A percentile compares a stretch with the other conserved stretches of the same genome.
These are phyloP conservation scores for Thamnophis elegans DNA, from an alignment of 2,797 vertebrate species.

Conservation along the genomic window DNA sequence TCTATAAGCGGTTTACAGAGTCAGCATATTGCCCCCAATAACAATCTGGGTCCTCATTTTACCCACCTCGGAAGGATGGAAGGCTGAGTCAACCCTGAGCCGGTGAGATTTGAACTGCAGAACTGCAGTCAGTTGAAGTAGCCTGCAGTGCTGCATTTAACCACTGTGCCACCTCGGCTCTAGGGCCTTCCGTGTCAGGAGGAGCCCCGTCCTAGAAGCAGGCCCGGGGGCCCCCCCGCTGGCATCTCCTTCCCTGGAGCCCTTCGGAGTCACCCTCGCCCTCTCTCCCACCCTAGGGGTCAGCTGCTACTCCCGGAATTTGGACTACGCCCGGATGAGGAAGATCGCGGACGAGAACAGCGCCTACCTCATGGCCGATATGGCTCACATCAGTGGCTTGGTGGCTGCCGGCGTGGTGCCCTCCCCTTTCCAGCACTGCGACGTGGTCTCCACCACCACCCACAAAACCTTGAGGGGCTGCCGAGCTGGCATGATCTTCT, in stretches of 20 bases:
- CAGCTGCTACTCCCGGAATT: constrained; percentile 94
- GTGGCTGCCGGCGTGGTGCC: constrained; percentile 89
- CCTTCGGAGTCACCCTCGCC: neutral
- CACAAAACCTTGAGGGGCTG: constrained; percentile 98
- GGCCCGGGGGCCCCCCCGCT: neutral
- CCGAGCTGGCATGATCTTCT: constrained; percentile 92
- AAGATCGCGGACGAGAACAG: constrained; percentile 83
- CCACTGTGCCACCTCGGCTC: too few species aligned
- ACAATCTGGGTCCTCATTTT: too few species aligned
- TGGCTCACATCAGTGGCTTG: constrained; percentile 96
- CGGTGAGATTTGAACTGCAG: too few species aligned
- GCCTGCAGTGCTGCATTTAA: too few species aligned
- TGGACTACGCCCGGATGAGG: constrained; percentile 88
- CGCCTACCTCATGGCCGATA: constrained; percentile 91
- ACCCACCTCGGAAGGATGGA: too few species aligned
- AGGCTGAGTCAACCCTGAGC: too few species aligned
- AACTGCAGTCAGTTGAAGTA: too few species aligned
- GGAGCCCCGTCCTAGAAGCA: neutral
- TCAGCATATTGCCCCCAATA: too few species aligned
- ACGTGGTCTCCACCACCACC: constrained; percentile 92
- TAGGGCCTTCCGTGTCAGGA: neutral
- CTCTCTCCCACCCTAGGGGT: constrained; percentile 71
- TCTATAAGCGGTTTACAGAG: too few species aligned
- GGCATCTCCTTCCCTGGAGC: neutral
- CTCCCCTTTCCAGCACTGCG: constrained; percentile 88